These are phyloP conservation scores for Polymixis flavicincta DNA, from an alignment of 2,888 invertebrate species.

Conservation along the genomic window DNA sequence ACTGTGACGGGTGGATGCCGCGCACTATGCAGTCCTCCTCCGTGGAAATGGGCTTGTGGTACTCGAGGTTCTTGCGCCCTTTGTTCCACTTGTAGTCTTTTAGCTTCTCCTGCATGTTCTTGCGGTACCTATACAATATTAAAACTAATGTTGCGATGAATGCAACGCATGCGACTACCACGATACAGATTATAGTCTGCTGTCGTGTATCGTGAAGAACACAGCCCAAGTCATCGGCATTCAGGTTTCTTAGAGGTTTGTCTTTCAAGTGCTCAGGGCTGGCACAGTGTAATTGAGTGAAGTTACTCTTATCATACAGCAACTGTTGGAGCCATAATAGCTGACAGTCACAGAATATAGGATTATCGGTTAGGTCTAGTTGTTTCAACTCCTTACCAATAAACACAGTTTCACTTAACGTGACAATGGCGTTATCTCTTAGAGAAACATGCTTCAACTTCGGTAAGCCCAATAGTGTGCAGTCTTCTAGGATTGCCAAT, in stretches of 20 bases:
- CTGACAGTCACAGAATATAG: slow-evolving; percentile 95
- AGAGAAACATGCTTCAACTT: slow-evolving; percentile 94
- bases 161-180: slow-evolving; percentile 94
- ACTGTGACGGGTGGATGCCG: slow-evolving; percentile 90
- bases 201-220: slow-evolving; percentile 94
- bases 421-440: slow-evolving; percentile 94
- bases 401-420: slow-evolving; percentile 94
- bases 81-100: slow-evolving; percentile 96
- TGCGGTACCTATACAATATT: slow-evolving; percentile 94
- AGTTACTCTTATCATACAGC: slow-evolving; percentile 92
- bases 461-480: slow-evolving; percentile 94
- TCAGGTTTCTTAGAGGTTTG: slow-evolving; percentile 92
- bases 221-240: slow-evolving; percentile 95
- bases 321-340: slow-evolving; percentile 95
- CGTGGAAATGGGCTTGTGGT: slow-evolving; percentile 96
- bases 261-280: slow-evolving; percentile 94
- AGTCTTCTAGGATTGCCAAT: slow-evolving; percentile 93
- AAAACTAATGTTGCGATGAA: slow-evolving; percentile 93
- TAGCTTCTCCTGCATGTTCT: slow-evolving; percentile 94
- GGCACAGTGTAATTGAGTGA: slow-evolving; percentile 93
- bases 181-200: slow-evolving; percentile 94
- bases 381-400: slow-evolving; percentile 94
- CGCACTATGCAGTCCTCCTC: slow-evolving; percentile 96
- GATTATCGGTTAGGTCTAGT: slow-evolving; percentile 95
- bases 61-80: slow-evolving; percentile 95